These are phyloP conservation scores for Scaptomyza cyrtandrae DNA, from an alignment of 2,888 invertebrate species.

Conservation along the genomic window DNA sequence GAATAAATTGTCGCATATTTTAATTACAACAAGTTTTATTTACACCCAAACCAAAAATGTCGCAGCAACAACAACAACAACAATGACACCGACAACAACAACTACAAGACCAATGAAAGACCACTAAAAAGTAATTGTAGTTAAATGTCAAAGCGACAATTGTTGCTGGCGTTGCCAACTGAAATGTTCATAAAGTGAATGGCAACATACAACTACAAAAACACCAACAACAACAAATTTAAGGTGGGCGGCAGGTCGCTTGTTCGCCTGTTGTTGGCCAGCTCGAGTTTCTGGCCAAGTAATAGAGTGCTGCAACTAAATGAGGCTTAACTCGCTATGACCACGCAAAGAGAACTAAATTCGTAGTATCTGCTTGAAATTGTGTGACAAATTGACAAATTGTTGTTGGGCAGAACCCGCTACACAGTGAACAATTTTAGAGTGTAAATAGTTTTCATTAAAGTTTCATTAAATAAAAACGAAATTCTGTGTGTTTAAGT, in stretches of 20 bases:
- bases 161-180: conserved; percentile 48
- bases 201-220: conserved; percentile 20
- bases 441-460: no score
- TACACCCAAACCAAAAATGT: conserved; percentile 45
- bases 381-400: conserved; percentile 65
- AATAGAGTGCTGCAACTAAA: conserved; percentile 70
- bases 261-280: conserved; percentile 1
- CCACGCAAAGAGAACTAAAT: conserved; percentile 29
- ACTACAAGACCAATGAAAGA: conserved; percentile 54
- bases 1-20: conserved; percentile 63
- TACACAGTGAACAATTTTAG: not conserved
- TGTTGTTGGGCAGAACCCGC: conserved; percentile 25
- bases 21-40: conserved; percentile 77
- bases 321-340: conserved; percentile 67
- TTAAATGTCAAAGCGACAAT: conserved; percentile 80
- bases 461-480: no score
- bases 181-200: conserved; percentile 21
- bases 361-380: conserved; percentile 42
- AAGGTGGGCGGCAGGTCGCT: conserved; percentile 34
- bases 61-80: conserved; percentile 17
- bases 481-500: no score
- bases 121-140: conserved; percentile 78
- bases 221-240: conserved; percentile 9
- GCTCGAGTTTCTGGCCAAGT: conserved; percentile 54
- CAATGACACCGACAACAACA: not conserved